A percentile compares a stretch with the other conserved stretches of the same genome.
These are phyloP conservation scores for Raja brachyura DNA, from an alignment of 2,113 vertebrate genomes.

Conservation along the genomic window DNA sequence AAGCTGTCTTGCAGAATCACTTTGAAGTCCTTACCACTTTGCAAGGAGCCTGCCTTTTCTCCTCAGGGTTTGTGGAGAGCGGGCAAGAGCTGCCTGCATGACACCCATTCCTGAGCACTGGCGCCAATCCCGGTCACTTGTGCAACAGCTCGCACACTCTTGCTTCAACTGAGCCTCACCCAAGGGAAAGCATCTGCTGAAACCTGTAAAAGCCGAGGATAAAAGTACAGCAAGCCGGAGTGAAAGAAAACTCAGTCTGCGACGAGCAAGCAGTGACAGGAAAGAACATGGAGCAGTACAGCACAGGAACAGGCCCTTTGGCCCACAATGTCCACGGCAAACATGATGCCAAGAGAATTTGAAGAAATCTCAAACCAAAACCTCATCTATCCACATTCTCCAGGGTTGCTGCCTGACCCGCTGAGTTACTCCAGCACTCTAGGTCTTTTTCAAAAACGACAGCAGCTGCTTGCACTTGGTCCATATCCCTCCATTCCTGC, in stretches of 20 bases:
- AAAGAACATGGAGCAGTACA: background rate
- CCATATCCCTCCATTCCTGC: too few species aligned
- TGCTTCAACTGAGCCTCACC: background rate
- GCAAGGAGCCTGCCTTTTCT: background rate
- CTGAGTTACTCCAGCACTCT: too few species aligned
- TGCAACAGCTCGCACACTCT: background rate
- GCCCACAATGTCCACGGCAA: too few species aligned
- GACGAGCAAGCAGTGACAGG: background rate
- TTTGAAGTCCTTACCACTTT: background rate
- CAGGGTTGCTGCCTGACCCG: too few species aligned
- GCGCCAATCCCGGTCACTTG: background rate
- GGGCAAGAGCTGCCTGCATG: background rate
- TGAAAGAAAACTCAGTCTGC: background rate
- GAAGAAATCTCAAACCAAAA: too few species aligned
- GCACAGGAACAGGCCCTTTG: too few species aligned
- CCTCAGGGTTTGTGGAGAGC: background rate
- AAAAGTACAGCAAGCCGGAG: background rate
- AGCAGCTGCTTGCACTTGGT: too few species aligned
- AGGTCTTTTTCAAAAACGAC: too few species aligned
- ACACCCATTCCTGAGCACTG: background rate
- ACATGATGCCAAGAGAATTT: too few species aligned
- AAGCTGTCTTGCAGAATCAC: background rate
- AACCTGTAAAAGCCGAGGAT: background rate
- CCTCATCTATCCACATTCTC: too few species aligned
- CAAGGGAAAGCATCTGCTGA: background rate